Evolutionary conservation across 2,113 vertebrate genomes (phyloP).

Genomic region (Sclerurus mexicanus): DNA sequence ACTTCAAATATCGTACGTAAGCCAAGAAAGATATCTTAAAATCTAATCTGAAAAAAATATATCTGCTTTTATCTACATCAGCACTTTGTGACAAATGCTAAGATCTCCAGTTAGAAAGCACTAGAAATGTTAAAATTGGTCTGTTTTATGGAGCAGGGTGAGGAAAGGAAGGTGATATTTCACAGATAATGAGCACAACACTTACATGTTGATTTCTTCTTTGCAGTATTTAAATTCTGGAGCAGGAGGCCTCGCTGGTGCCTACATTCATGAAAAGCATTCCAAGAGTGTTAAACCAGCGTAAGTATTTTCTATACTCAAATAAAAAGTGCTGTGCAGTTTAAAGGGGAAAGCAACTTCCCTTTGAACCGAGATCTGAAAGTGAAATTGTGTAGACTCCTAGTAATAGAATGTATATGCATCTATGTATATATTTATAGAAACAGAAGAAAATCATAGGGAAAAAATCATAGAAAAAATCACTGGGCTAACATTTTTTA

Average conservation of each 20-base stretch:
- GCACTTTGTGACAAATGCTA: not conserved
- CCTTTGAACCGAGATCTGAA: not conserved
- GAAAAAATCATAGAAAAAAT: not conserved
- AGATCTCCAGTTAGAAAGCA: not conserved
- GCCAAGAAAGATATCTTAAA: not conserved
- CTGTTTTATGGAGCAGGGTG: not conserved
- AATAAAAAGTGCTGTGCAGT: not conserved
- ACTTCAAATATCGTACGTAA: not conserved
- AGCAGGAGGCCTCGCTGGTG: conserved; percentile 88
- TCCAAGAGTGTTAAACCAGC: conserved; percentile 77
- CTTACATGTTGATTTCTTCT: conserved; percentile 4
- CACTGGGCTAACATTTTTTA: not conserved
- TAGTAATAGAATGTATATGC: too few relatives aligned
- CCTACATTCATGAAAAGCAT: conserved; percentile 91
- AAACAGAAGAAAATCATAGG: not conserved
- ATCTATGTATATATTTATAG: not conserved
- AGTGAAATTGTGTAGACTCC: not conserved
- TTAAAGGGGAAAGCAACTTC: not conserved
- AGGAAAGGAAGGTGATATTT: not conserved
- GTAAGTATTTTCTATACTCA: conserved; percentile 76
- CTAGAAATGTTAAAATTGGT: not conserved
- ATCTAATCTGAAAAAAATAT: not conserved
- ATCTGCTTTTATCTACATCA: not conserved
- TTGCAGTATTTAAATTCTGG: conserved; percentile 93
- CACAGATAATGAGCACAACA: not conserved